phyloP scores from a whole-genome alignment of 2,797 vertebrate genomes.

The Sebastolobus altivelis region DNA sequence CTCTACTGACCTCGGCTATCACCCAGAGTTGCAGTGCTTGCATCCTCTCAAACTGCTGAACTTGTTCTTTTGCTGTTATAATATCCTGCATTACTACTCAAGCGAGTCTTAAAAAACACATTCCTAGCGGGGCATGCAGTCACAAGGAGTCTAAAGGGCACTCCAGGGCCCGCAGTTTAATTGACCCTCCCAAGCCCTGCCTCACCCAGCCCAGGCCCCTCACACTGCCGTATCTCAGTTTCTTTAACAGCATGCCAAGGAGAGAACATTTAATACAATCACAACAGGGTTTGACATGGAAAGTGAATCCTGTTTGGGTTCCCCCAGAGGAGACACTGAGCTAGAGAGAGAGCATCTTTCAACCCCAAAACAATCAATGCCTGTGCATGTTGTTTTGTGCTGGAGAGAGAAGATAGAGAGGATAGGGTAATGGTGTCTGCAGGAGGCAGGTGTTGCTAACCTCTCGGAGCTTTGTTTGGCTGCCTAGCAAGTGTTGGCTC shows the following conservation, averaged over 20 bases:
- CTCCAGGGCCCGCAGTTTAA: slow-evolving; percentile 45
- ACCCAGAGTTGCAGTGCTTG: slow-evolving; percentile 67
- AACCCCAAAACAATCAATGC: slow-evolving; percentile 2
- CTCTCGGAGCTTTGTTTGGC: slow-evolving; percentile 39
- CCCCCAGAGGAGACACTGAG: background rate
- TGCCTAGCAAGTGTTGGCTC: slow-evolving; percentile 39
- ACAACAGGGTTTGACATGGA: slow-evolving; percentile 54
- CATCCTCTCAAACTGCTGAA: slow-evolving; percentile 78
- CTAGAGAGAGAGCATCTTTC: slow-evolving; percentile 2
- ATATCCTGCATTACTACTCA: slow-evolving; percentile 73
- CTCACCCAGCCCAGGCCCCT: slow-evolving; percentile 34
- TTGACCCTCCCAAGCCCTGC: slow-evolving; percentile 40
- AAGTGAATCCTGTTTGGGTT: slow-evolving; percentile 37
- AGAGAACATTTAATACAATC: slow-evolving; percentile 39
- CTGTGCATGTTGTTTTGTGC: slow-evolving; percentile 5
- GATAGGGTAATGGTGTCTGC: slow-evolving; percentile 17
- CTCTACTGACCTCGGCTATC: slow-evolving; percentile 43
- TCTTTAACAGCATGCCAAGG: slow-evolving; percentile 48
- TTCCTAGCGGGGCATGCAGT: slow-evolving; percentile 64
- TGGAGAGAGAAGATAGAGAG: background rate
- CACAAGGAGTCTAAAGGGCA: slow-evolving; percentile 80
- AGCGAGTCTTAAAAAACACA: slow-evolving; percentile 75
- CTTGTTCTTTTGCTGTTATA: slow-evolving; percentile 67
- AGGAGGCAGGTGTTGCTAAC: slow-evolving; percentile 37
- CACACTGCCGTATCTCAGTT: slow-evolving; percentile 64